Percentiles rank a stretch among this genome's conserved stretches.
These are phyloP conservation scores for Basileuterus tristriatus DNA, from an alignment of 2,797 vertebrate species.

Conservation along the genomic window DNA sequence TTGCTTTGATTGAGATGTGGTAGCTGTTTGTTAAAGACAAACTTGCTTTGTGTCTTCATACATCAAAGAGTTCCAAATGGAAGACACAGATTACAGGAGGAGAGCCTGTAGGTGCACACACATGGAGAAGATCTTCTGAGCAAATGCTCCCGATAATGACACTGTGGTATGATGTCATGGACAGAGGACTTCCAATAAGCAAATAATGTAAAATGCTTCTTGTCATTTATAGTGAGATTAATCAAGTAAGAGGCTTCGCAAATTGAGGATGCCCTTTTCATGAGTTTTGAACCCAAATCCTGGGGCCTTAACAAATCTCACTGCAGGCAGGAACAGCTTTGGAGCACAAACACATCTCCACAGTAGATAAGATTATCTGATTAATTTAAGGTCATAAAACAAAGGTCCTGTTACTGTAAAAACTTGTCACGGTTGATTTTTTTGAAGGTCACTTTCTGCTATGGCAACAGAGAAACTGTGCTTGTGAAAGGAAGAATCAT, in stretches of 20 bases:
- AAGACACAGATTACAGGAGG: neutral
- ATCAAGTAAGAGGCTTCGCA: neutral
- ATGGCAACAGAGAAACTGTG: neutral
- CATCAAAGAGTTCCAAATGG: neutral
- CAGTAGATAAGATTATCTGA: neutral
- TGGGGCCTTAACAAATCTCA: neutral
- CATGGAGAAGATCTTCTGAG: neutral
- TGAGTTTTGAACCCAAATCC: slow-evolving; percentile 11
- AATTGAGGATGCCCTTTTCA: neutral
- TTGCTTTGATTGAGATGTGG: neutral
- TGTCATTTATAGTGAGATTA: neutral
- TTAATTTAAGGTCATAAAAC: neutral
- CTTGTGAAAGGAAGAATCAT: neutral
- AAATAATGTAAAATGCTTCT: neutral
- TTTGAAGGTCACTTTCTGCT: neutral
- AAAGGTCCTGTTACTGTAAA: neutral
- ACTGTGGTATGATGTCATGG: neutral
- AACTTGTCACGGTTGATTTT: neutral
- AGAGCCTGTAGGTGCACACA: neutral
- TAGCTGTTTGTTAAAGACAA: neutral
- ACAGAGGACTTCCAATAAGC: neutral
- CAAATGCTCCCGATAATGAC: neutral
- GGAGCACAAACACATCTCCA: neutral
- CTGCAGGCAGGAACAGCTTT: neutral
- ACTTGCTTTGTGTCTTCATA: neutral